These are phyloP conservation scores for Dione vanillae DNA, from an alignment of 2,888 invertebrate genomes.

Conservation along the genomic window DNA sequence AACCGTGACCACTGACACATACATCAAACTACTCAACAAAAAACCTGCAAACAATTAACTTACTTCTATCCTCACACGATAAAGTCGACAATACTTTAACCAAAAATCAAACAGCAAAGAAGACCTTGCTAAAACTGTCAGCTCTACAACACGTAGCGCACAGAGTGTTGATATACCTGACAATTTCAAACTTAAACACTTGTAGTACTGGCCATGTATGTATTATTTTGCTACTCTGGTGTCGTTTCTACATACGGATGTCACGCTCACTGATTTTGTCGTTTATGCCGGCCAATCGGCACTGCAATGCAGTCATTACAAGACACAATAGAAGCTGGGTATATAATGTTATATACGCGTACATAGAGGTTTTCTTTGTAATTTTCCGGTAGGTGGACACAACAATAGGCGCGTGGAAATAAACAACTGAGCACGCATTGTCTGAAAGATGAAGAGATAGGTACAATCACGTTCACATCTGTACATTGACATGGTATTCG, in stretches of 20 bases:
- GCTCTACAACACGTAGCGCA: conserved; percentile 45
- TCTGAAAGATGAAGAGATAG: conserved; percentile 48
- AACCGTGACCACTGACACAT: conserved; percentile 76
- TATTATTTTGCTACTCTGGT: conserved; percentile 42
- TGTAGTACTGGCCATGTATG: conserved; percentile 42
- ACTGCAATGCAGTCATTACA: conserved; percentile 45
- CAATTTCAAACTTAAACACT: conserved; percentile 39
- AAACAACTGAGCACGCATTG: conserved; percentile 62
- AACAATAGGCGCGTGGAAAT: conserved; percentile 71
- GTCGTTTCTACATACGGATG: conserved; percentile 54
- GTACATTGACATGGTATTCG: conserved; percentile 45
- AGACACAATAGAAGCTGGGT: conserved; percentile 50
- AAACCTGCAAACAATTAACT: conserved; percentile 30
- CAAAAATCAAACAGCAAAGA: conserved; percentile 30
- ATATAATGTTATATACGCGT: conserved; percentile 46
- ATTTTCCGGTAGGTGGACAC: conserved; percentile 76
- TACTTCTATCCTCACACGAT: conserved; percentile 19
- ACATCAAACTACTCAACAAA: conserved; percentile 52
- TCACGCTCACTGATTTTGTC: conserved; percentile 66
- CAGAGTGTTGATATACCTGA: conserved; percentile 48
- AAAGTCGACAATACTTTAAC: conserved; percentile 27
- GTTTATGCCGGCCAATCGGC: conserved; percentile 56
- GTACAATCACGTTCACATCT: conserved; percentile 42
- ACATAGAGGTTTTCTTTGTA: conserved; percentile 65
- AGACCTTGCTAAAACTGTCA: conserved; percentile 41